Conservation (phyloP, 2,113 vertebrate species). For the Helogale parvula region DNA sequence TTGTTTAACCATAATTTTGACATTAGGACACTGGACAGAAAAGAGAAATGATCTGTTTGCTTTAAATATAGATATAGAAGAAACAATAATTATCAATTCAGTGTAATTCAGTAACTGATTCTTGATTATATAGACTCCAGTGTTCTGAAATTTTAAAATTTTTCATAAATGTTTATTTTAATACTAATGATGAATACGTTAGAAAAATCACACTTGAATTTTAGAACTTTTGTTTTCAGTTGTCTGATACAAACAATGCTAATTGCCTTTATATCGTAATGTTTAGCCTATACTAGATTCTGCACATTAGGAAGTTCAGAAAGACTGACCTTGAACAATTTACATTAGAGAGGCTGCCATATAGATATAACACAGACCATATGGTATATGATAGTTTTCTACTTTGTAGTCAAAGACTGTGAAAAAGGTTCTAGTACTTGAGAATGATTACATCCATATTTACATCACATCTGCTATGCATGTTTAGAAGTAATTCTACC, state of each 20-base stretch:
- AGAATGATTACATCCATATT: slow-evolving; percentile 78
- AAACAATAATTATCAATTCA: not conserved
- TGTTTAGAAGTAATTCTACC: slow-evolving; percentile 66
- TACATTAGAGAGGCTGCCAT: slow-evolving; percentile 57
- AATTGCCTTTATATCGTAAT: slow-evolving; percentile 57
- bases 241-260: slow-evolving; percentile 42
- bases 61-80: not conserved
- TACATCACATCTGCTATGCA: slow-evolving; percentile 67
- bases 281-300: slow-evolving; percentile 64
- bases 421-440: slow-evolving; percentile 73
- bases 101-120: not conserved
- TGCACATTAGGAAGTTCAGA: slow-evolving; percentile 59
- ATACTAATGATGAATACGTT: not conserved
- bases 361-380: slow-evolving; percentile 68
- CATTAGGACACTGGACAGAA: not conserved
- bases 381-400: slow-evolving; percentile 73
- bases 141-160: not conserved
- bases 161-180: slow-evolving; percentile 15
- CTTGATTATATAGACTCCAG: not conserved
- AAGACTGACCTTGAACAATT: slow-evolving; percentile 74
- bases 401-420: slow-evolving; percentile 72
- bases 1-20: not conserved
- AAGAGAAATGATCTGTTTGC: not conserved
- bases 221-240: slow-evolving; percentile 27
- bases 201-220: not conserved